Percentiles rank a stretch among this genome's conserved stretches.
Evolutionary conservation across 2,888 invertebrate genomes (phyloP).

Genomic region (Bhutanitis thaidina): DNA sequence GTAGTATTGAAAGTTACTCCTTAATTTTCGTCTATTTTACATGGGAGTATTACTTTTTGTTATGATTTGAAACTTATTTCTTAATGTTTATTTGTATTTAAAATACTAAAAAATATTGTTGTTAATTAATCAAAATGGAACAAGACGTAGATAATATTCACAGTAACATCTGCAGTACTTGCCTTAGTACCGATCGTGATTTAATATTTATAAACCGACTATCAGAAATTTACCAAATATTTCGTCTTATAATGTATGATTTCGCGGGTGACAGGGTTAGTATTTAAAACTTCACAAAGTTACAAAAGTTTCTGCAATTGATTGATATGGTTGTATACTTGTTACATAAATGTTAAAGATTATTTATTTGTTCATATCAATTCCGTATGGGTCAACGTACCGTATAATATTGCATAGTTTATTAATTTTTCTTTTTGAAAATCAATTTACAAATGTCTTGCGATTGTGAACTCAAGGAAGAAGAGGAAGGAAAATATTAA

Average conservation of each 20-base stretch:
- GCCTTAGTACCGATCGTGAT: constrained; percentile 61
- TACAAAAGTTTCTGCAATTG: not conserved
- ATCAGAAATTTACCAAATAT: constrained; percentile 53
- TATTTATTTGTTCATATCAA: not conserved
- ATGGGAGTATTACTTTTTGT: constrained; percentile 79
- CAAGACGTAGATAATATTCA: constrained; percentile 60
- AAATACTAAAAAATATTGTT: constrained; percentile 7
- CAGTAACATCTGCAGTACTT: constrained; percentile 56
- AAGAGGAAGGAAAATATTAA: too few relatives aligned
- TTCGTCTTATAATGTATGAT: constrained; percentile 63
- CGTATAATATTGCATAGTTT: constrained; percentile 26
- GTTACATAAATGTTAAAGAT: not conserved
- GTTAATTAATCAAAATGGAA: constrained; percentile 47
- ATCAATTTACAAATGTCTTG: too few relatives aligned
- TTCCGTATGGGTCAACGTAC: not conserved
- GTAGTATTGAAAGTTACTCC: constrained; percentile 54
- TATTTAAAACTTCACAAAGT: constrained; percentile 31
- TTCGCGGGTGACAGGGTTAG: constrained; percentile 63
- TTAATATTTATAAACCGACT: constrained; percentile 50
- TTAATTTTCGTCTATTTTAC: constrained; percentile 75
- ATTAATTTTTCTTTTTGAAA: constrained; percentile 1
- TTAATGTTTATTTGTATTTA: constrained; percentile 26
- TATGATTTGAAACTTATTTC: constrained; percentile 58
- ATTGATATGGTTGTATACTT: not conserved
- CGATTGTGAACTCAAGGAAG: too few relatives aligned